phyloP scores from a whole-genome alignment of 30 jellyfish, hydroid and myxozoan genomes.

The Cassiopea xamachana region DNA sequence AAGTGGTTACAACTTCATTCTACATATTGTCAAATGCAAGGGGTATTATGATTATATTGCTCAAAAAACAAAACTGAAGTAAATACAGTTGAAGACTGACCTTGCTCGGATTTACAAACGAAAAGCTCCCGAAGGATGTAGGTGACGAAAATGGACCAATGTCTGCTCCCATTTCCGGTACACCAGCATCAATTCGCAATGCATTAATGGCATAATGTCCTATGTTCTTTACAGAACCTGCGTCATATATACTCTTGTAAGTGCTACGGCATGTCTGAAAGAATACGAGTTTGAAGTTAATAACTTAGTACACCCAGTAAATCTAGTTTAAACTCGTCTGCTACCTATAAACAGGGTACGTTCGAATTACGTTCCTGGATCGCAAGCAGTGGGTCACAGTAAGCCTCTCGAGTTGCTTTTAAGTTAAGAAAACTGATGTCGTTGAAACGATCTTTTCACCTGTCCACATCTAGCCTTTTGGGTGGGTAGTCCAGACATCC shows the following conservation, averaged over 20 bases:
- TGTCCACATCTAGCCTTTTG: too few species aligned
- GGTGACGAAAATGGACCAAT: conserved; percentile 56
- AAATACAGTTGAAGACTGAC: background rate
- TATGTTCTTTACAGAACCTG: conserved; percentile 42
- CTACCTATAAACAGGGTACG: too few species aligned
- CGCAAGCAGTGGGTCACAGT: too few species aligned
- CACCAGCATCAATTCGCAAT: conserved; percentile 59
- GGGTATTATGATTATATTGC: too few species aligned
- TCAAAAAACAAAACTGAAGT: background rate
- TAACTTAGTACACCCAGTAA: background rate
- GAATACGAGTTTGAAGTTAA: background rate
- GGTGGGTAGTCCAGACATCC: too few species aligned
- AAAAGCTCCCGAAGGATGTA: conserved; percentile 14
- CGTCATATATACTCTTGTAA: conserved; percentile 33
- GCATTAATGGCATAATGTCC: conserved; percentile 70
- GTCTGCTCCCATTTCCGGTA: conserved; percentile 68
- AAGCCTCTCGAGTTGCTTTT: too few species aligned
- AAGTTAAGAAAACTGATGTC: too few species aligned
- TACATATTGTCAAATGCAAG: too few species aligned
- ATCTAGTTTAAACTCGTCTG: too few species aligned
- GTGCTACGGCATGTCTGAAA: conserved; percentile 63
- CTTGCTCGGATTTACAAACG: conserved; percentile 28
- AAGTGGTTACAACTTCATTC: too few species aligned
- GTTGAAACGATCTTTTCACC: too few species aligned
- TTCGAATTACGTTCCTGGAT: too few species aligned